A percentile compares a stretch with the other conserved stretches of the same genome.
phyloP scores from a whole-genome alignment of 2,797 vertebrate species.

The Odontamblyopus rebecca region DNA sequence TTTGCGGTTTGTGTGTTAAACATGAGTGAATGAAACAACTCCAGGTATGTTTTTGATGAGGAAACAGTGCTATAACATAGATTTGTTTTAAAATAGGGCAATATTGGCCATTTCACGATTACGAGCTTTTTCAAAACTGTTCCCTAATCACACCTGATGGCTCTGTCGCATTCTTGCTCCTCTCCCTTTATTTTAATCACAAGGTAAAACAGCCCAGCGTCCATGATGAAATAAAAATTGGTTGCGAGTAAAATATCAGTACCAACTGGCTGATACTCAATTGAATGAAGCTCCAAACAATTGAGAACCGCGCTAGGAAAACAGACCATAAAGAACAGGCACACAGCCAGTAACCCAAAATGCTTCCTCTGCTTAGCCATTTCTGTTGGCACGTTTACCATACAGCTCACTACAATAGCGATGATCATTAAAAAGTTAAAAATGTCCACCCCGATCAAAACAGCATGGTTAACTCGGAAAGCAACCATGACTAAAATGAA shows the following conservation, averaged over 20 bases:
- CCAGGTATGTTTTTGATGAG: no score
- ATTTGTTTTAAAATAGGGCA: no score
- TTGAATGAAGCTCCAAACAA: background rate
- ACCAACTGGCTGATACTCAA: background rate
- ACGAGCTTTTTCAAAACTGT: background rate
- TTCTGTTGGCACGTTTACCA: background rate
- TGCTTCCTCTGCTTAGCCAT: background rate
- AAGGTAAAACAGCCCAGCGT: background rate
- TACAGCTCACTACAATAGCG: background rate
- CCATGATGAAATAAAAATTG: background rate
- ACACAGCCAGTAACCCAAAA: background rate
- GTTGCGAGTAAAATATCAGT: background rate
- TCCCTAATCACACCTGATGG: background rate
- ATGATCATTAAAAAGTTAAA: background rate
- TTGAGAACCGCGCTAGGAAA: background rate
- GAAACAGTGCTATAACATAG: no score
- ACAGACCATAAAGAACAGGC: background rate
- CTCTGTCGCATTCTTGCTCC: background rate
- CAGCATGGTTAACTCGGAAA: rapidly evolving
- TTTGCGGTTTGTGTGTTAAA: no score
- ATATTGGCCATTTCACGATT: background rate
- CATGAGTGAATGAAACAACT: no score
- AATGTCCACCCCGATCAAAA: background rate
- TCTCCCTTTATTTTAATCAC: background rate
- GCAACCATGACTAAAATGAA: background rate